These are phyloP conservation scores for Balanococcus diminutus DNA, from an alignment of 2,888 invertebrate genomes.

Conservation along the genomic window DNA sequence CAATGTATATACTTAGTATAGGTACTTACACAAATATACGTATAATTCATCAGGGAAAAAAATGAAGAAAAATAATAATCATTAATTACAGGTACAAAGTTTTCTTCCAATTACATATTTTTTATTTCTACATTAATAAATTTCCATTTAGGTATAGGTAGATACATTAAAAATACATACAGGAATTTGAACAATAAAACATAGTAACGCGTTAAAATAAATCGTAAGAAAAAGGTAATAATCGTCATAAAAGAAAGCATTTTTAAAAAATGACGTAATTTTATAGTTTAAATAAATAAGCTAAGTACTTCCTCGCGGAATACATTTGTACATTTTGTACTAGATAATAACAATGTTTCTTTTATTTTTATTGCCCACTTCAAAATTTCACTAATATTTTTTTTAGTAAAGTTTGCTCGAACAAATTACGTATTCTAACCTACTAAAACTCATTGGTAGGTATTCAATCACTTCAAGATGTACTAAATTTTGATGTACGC, in stretches of 20 bases:
- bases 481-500: not conserved
- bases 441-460: no score
- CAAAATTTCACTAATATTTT: not conserved
- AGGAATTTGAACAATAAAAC: not conserved
- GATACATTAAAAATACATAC: not conserved
- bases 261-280: not conserved
- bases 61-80: conserved; percentile 8
- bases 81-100: conserved; percentile 31
- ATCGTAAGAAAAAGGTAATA: not conserved
- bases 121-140: conserved; percentile 6
- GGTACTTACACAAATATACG: conserved; percentile 19
- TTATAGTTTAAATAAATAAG: not conserved
- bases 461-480: no score
- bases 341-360: not conserved
- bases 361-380: not conserved
- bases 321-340: not conserved
- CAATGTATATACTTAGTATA: conserved; percentile 22
- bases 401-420: no score
- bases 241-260: not conserved
- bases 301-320: not conserved
- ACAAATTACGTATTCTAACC: no score
- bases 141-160: not conserved
- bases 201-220: conserved; percentile 2
- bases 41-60: not conserved
- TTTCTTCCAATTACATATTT: conserved; percentile 2